phyloP scores from a whole-genome alignment of 2,888 invertebrate species.

The Trichogramma dendrolimi region DNA sequence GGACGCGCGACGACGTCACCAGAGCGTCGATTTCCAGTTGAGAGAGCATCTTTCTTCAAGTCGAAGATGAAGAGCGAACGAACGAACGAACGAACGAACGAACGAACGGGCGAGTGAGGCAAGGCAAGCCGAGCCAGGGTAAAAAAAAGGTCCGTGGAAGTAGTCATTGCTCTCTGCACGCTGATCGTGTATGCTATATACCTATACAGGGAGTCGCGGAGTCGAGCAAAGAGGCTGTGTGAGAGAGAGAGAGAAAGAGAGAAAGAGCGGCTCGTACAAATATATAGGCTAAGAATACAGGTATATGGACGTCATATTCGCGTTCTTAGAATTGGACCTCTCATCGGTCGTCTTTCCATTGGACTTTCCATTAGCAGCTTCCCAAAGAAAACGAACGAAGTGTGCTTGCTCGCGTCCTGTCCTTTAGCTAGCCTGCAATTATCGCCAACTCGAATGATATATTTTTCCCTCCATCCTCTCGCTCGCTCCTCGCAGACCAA shows the following conservation, averaged over 20 bases:
- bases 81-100: background rate
- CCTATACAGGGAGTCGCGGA: no score
- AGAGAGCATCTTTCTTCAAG: background rate
- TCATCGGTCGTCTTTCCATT: conserved; percentile 4
- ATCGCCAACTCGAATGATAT: conserved; percentile 25
- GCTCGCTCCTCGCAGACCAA: conserved; percentile 16
- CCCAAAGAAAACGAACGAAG: no score
- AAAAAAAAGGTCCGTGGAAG: background rate
- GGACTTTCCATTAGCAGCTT: conserved; percentile 15
- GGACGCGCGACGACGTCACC: conserved; percentile 9
- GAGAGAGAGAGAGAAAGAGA: background rate
- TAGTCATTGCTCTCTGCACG: no score
- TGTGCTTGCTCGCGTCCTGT: background rate
- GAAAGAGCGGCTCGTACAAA: conserved; percentile 15
- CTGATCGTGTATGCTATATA: no score
- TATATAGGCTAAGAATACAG: background rate
- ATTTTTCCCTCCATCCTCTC: conserved; percentile 12
- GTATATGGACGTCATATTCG: conserved; percentile 12
- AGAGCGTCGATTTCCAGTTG: background rate
- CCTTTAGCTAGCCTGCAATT: conserved; percentile 21
- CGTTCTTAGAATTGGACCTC: conserved; percentile 23
- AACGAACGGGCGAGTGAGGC: background rate
- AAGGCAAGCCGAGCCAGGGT: conserved; percentile 9
- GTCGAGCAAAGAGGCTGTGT: background rate
- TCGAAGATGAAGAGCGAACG: background rate